A percentile compares a stretch with the other conserved stretches of the same genome.
These are phyloP conservation scores for Cacajao melanocephalus DNA, from an alignment of 2,797 vertebrate species.

Conservation along the genomic window DNA sequence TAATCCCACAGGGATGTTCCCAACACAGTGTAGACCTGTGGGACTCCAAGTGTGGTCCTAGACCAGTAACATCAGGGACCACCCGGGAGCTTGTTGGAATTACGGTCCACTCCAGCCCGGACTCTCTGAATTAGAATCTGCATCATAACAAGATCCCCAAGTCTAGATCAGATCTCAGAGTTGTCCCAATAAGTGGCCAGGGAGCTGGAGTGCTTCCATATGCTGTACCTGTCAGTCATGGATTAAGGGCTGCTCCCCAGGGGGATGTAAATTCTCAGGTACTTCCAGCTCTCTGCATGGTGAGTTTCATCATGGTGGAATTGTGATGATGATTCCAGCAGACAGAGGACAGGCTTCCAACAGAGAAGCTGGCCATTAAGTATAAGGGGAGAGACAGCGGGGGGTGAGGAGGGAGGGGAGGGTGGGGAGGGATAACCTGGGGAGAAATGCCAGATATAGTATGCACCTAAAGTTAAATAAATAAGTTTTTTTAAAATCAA, in stretches of 20 bases:
- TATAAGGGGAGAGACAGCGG: background rate
- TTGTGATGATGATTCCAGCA: background rate
- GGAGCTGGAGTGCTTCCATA: background rate
- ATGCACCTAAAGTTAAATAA: too few relatives aligned
- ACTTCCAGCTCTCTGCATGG: background rate
- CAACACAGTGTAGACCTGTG: background rate
- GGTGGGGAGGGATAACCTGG: too few relatives aligned
- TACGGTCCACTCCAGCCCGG: background rate
- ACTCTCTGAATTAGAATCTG: background rate
- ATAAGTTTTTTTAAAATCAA: too few relatives aligned
- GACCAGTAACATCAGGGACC: background rate
- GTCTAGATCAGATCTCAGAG: background rate
- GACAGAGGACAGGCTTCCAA: background rate
- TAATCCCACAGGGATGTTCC: background rate
- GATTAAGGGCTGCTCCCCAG: background rate
- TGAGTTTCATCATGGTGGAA: too few relatives aligned
- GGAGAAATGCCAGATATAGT: too few relatives aligned
- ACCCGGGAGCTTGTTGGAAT: background rate
- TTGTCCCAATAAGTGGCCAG: background rate
- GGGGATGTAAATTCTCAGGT: background rate
- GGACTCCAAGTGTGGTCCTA: background rate
- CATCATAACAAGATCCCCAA: background rate
- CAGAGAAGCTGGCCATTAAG: background rate
- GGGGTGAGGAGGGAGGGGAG: too few relatives aligned
- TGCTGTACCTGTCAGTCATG: background rate